Percentiles rank a stretch among this genome's conserved stretches.
Evolutionary conservation across 2,888 invertebrate genomes (phyloP).

Genomic region (Lottia gigantea): DNA sequence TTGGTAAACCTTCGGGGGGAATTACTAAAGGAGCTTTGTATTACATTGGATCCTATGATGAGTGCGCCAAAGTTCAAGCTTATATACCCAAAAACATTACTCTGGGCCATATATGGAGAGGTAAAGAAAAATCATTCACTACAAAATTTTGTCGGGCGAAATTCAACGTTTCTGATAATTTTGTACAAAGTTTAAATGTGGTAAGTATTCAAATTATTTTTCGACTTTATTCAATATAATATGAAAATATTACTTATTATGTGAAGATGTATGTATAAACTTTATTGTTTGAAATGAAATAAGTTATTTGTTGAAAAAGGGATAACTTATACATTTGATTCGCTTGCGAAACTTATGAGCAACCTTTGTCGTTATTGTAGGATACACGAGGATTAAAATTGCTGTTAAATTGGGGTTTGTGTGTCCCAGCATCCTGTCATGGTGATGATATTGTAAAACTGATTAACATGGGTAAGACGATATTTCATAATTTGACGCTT

Average conservation of each 20-base stretch:
- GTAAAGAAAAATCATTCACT: conserved; percentile 23
- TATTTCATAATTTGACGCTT: too few relatives aligned
- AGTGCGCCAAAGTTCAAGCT: conserved; percentile 38
- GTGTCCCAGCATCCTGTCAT: conserved; percentile 47
- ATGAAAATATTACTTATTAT: not conserved
- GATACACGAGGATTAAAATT: conserved; percentile 39
- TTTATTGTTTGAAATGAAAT: not conserved
- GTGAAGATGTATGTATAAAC: not conserved
- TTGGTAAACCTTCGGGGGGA: conserved; percentile 51
- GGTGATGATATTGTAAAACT: conserved; percentile 40
- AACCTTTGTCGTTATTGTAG: conserved; percentile 19
- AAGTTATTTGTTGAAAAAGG: too few relatives aligned
- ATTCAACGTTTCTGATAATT: conserved; percentile 33
- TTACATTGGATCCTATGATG: conserved; percentile 48
- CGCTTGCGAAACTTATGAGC: too few relatives aligned
- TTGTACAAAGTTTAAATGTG: conserved; percentile 18
- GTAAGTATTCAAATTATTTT: not conserved
- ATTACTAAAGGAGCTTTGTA: conserved; percentile 45
- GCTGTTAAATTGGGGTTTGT: conserved; percentile 45
- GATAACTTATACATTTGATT: too few relatives aligned
- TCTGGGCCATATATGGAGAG: conserved; percentile 18
- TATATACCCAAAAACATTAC: conserved; percentile 18
- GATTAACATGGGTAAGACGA: conserved; percentile 42
- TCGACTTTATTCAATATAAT: not conserved
- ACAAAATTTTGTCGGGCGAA: conserved; percentile 45